phyloP scores from a whole-genome alignment of 2,113 vertebrate genomes.

The Emydura subglobosa region DNA sequence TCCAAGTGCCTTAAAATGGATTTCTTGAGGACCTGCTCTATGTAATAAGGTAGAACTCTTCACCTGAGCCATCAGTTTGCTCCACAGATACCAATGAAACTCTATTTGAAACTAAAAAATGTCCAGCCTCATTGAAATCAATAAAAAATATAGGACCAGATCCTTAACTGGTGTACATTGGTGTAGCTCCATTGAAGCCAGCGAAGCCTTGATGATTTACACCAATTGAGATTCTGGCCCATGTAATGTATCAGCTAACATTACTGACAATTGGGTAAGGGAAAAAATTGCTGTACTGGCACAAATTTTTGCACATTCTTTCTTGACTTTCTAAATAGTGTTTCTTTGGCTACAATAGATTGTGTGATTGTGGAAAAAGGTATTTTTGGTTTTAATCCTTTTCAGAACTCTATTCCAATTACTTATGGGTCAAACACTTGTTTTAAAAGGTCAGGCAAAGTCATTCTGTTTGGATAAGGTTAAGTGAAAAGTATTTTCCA shows the following conservation, averaged over 20 bases:
- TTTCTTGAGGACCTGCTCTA: no score
- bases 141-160: neutral
- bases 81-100: neutral
- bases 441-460: neutral
- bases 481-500: neutral
- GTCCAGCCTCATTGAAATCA: neutral
- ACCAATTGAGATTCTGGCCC: constrained; percentile 5
- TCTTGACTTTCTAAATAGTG: neutral
- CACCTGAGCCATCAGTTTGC: neutral
- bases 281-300: neutral
- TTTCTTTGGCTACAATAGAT: neutral
- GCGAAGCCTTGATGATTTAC: neutral
- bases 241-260: neutral
- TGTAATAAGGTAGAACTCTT: neutral
- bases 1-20: no score
- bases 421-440: neutral
- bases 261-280: neutral
- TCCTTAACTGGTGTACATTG: neutral
- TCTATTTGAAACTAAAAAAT: neutral
- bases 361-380: neutral
- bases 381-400: neutral
- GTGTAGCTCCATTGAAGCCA: neutral
- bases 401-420: neutral
- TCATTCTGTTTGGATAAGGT: neutral
- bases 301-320: neutral